Evolutionary conservation across 2,113 vertebrate genomes (phyloP), one percentile per base, ranked within the genome.

Genomic region (Loxodonta africana): DNA sequence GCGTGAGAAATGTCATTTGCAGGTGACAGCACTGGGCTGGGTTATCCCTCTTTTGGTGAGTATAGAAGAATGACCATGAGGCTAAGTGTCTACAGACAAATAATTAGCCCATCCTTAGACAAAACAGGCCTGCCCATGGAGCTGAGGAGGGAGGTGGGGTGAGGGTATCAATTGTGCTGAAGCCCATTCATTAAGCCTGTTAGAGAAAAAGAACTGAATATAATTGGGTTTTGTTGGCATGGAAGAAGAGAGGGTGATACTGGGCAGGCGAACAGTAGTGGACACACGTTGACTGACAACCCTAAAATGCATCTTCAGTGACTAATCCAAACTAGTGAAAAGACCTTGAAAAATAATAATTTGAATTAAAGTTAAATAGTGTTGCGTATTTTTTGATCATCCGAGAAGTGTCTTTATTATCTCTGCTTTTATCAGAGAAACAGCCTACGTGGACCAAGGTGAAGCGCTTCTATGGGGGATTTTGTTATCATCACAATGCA

Each of bases 391-490:
- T 73, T 57, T 57, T 71, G 15, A n/a, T 28, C n/a, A 33, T 77
- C 11, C 65, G 53, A 92, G 41, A 85, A 88, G 4, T 48, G 71
- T 57, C 51, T 74, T 26, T 48, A 37, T 73, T 26, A 25, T 78
- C 84, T 96, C 53, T 90, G 33, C 76, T 96, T 94, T 90, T 90
- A 76, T 81, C 12, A 1, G 25, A 26, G 20, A 81, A 95, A 37
- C 26, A 62, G 23, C 25, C 2, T n/a, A 18, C 44, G 2, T 17
- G 63, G 46, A 60, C 46, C 28, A 78, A 82, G 63, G 83, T 15
- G 30, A 82, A 84, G 44, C 8, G 5, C 85, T 92, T 84, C 44
- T 62, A 15, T 0, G 17, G 51, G 86, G 30, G 30, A 65, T 76
- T n/a, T 17, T 30, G 33, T 77, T 87, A 71, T 48, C 41, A 51